A percentile compares a stretch with the other conserved stretches of the same genome.
Conservation (phyloP, 2,888 invertebrate genomes). For the Eulithis testata region DNA sequence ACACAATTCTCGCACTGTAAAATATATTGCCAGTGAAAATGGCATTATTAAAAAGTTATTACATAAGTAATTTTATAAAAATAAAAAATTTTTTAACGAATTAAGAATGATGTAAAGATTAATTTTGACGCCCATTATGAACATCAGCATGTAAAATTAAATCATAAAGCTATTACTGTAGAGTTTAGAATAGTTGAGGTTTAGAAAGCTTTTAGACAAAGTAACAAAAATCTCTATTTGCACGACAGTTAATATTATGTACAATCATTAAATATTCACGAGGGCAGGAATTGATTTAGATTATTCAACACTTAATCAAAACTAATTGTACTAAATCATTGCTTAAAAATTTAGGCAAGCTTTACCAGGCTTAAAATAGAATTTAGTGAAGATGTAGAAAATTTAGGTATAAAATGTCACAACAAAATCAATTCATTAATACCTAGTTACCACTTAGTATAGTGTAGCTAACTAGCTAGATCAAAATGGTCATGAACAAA, state of each 20-base stretch:
- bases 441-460: slow-evolving; percentile 4
- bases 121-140: slow-evolving; percentile 35
- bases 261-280: slow-evolving; percentile 55
- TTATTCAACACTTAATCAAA: slow-evolving; percentile 38
- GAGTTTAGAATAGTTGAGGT: slow-evolving; percentile 65
- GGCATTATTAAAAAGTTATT: not conserved
- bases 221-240: slow-evolving; percentile 34
- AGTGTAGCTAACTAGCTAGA: slow-evolving; percentile 17
- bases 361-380: slow-evolving; percentile 49
- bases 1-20: slow-evolving; percentile 48
- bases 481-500: slow-evolving; percentile 15
- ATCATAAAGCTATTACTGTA: slow-evolving; percentile 58
- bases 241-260: slow-evolving; percentile 35
- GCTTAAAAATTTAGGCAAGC: slow-evolving; percentile 53
- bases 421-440: slow-evolving; percentile 20
- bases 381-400: slow-evolving; percentile 27
- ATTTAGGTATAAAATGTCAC: slow-evolving; percentile 20
- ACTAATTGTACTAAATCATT: slow-evolving; percentile 38
- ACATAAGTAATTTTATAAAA: not conserved
- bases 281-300: slow-evolving; percentile 54
- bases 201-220: slow-evolving; percentile 70
- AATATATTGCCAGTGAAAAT: slow-evolving; percentile 6
- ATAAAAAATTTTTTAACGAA: not conserved
- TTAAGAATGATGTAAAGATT: not conserved
- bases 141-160: slow-evolving; percentile 63